Evolutionary conservation across 2,888 invertebrate genomes (phyloP).

Genomic region (Leptinotarsa tumamoca): DNA sequence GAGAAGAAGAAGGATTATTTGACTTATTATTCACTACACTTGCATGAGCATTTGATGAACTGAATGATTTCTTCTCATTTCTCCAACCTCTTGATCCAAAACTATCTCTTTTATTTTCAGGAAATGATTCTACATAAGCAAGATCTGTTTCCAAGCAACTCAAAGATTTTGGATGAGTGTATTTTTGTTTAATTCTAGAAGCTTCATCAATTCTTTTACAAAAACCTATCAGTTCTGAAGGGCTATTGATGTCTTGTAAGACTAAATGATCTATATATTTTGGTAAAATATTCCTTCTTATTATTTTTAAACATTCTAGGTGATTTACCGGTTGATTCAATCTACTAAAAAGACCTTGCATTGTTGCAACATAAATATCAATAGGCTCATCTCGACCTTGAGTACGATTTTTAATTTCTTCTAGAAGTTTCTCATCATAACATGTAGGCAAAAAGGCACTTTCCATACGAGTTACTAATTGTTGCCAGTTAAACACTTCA

Average conservation of each 20-base stretch:
- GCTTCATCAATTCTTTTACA: background rate
- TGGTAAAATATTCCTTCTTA: background rate
- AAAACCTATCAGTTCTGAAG: background rate
- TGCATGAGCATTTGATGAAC: background rate
- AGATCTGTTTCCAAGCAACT: background rate
- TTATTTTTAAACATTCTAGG: constrained; percentile 5
- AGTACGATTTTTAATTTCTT: too few relatives aligned
- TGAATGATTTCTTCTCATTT: background rate
- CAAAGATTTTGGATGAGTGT: background rate
- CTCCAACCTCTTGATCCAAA: too few relatives aligned
- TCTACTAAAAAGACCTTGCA: constrained; percentile 6
- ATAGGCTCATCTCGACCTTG: too few relatives aligned
- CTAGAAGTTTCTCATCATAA: background rate
- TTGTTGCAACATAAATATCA: background rate
- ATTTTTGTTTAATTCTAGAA: background rate
- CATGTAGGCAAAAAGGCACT: background rate
- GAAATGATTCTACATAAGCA: too few relatives aligned
- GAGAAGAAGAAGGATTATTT: background rate
- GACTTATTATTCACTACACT: background rate
- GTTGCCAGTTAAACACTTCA: background rate
- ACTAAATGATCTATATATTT: constrained; percentile 3
- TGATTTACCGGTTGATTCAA: background rate
- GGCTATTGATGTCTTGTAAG: background rate
- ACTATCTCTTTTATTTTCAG: too few relatives aligned
- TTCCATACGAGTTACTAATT: constrained; percentile 2